Conservation (phyloP, 2,888 invertebrate genomes). For the Melangyna quadrimaculata region DNA sequence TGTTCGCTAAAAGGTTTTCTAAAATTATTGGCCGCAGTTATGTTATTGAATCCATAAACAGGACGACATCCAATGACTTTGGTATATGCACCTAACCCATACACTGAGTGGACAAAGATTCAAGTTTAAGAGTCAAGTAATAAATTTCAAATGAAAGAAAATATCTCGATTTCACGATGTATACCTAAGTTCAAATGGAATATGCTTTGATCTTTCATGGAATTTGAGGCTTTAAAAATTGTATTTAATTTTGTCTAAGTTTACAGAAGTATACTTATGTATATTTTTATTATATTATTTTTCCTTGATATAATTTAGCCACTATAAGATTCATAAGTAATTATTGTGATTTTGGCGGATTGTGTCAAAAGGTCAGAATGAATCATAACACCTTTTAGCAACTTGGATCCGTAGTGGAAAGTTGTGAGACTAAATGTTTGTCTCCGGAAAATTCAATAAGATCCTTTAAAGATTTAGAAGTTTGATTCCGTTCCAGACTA, state of each 20-base stretch:
- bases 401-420: too few species aligned
- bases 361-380: too few species aligned
- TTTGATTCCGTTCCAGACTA: too few species aligned
- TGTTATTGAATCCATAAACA: conserved; percentile 27
- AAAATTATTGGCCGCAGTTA: conserved; percentile 25
- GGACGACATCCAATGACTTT: background rate
- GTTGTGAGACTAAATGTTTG: too few species aligned
- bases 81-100: background rate
- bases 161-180: background rate
- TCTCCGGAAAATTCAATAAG: too few species aligned
- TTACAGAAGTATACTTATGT: too few species aligned
- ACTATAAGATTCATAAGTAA: too few species aligned
- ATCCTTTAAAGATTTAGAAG: too few species aligned
- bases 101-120: background rate
- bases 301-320: too few species aligned
- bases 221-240: background rate
- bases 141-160: background rate
- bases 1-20: conserved; percentile 58
- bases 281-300: too few species aligned
- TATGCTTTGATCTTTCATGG: background rate
- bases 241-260: background rate
- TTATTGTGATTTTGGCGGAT: too few species aligned
- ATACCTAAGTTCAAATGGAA: background rate
- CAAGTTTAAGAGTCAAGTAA: background rate
- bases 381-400: too few species aligned